Evolutionary conservation across 2,797 vertebrate species (phyloP), one percentile per base, ranked within the genome.

Genomic region (Pelochelys cantorii): DNA sequence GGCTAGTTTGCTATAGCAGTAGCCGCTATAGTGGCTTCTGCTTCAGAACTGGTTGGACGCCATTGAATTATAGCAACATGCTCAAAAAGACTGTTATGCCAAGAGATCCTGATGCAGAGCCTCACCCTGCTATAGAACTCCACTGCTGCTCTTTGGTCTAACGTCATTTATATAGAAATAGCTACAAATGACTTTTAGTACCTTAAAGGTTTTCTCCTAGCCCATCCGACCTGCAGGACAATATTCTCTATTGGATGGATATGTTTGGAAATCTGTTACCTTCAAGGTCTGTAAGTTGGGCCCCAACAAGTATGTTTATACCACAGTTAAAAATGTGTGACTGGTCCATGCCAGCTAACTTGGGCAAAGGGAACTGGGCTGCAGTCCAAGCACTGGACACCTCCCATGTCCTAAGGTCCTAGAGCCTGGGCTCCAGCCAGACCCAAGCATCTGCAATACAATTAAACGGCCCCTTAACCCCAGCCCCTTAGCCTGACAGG

Each of bases 81-180:
- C 57, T 82, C 77, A 74, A 59, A 90, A 92, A 86, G 25, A 85
- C 18, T 79, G 25, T 82, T 74, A 83, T 87, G 53, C 42, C 84
- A 93, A 93, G 88, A n/a, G n/a, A 17, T 81, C 42, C 75, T 42
- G 79, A 87, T 60, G 65, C 25, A 7, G 31, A 80, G 42, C 11
- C n/a, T 68, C 84, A 37, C 9, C 53, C 15, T 59, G 42, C 55
- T 68, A 79, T 18, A 88, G 79, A 92, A 59, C 83, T 88, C 56
- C 22, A 53, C 18, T 56, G 80, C 59, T 89, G 34, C 84, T 55
- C 55, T 65, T 82, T 83, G 31, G 25, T 86, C 52, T 88, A 79
- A 34, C 42, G 83, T 78, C 87, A 95, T 83, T 42, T 74, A 81
- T 48, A 78, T 78, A 87, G 27, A 95, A 88, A 93, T 48, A 90